phyloP scores from a whole-genome alignment of 2,113 vertebrate species.

The Nycticorax nycticorax region DNA sequence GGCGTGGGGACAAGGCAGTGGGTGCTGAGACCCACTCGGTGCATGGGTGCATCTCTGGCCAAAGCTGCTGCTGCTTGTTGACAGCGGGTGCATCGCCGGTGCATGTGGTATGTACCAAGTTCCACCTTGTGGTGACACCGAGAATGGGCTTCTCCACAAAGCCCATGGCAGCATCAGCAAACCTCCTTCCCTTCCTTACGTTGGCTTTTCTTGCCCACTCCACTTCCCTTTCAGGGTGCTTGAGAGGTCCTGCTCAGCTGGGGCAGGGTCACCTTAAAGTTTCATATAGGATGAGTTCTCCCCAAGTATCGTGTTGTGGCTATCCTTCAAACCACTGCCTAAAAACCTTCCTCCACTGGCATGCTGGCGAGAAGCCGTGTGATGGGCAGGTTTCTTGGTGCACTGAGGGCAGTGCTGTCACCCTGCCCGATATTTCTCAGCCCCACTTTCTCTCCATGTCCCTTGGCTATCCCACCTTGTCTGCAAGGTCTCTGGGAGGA shows the following conservation, averaged over 20 bases:
- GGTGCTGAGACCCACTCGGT: background rate
- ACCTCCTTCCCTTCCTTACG: background rate
- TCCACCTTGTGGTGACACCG: constrained; percentile 68
- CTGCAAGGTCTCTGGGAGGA: background rate
- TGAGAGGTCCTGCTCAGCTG: background rate
- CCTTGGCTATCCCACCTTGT: background rate
- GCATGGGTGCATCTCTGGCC: background rate
- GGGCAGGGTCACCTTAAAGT: background rate
- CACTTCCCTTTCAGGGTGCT: background rate
- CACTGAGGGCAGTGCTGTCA: background rate
- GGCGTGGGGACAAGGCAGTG: background rate
- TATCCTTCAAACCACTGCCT: background rate
- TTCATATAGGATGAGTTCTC: background rate
- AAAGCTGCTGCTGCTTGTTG: background rate
- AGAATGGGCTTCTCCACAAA: constrained; percentile 9
- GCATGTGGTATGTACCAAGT: constrained; percentile 52
- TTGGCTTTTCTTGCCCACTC: background rate
- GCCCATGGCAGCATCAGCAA: background rate
- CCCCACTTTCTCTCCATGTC: background rate
- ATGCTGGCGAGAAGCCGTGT: fast-evolving
- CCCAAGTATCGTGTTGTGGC: background rate
- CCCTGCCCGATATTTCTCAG: background rate
- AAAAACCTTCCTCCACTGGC: background rate
- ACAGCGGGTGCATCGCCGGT: background rate
- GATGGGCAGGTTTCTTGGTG: background rate